Base-by-base conservation (phyloP, 2,888 invertebrate species). In the Poecilus cupreus region DNA sequence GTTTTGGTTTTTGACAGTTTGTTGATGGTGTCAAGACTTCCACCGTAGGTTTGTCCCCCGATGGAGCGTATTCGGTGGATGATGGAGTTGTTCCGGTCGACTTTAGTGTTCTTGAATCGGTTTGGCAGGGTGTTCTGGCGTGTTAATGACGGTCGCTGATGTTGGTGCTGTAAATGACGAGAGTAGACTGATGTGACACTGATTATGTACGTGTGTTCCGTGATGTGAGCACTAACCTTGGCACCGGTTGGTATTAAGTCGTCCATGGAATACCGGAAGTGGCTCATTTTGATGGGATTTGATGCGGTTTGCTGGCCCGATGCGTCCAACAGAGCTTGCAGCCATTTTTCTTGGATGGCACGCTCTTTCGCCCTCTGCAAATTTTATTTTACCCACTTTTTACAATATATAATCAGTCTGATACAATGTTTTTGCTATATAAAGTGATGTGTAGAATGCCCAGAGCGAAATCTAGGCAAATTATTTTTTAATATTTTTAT, bases 271-370 rank as follows among this genome's bases (percentile, higher is more conserved):
- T 89, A 89, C 78, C 90, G 85, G 84, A 90, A 89, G 84, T 90
- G 87, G 83, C 84, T 86, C 85, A 88, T 86, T 83, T 85, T 86
- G 68, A 82, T 82, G 37, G 82, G 83, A 39, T 85, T 79, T 10
- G 82, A 74, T 43, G 81, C 84, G 80, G 85, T 84, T 75, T 83
- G 86, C 82, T 88, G 88, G 76, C 89, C 89, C 82, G 89, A 86
- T 0, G 90, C 89, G 39, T 89, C 87, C 82, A 91, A 87, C 39
- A 91, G 87, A 0, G 90, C 90, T 84, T 90, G 88, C 86, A 91
- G 88, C 91, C 91, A 91, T 83, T 88, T 88, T 82, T 90, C 90
- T 83, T 91, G 90, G n/a, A 89, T 88, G 8, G 87, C 85, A 81
- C 89, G 87, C 72, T 88, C 90, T 84, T 89, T 88, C 0, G 91